A percentile compares a stretch with the other conserved stretches of the same genome.
Conservation (phyloP, 2,797 vertebrate genomes). For the Brotula barbata region DNA sequence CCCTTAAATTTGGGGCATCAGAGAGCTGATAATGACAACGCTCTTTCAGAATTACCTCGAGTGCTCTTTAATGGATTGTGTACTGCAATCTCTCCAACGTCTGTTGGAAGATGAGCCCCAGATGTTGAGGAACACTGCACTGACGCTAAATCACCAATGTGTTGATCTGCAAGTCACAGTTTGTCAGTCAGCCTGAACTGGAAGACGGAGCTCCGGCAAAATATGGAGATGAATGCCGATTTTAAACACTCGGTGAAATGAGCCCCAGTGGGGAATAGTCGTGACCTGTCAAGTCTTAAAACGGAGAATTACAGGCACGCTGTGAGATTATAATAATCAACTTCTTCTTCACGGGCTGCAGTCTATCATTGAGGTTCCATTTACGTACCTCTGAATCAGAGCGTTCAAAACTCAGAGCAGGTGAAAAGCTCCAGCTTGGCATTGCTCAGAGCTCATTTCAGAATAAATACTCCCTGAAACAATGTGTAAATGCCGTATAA, state of each 20-base stretch:
- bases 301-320: constrained; percentile 35
- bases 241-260: constrained; percentile 46
- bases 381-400: no score
- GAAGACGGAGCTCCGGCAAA: constrained; percentile 57
- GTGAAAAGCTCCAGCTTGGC: constrained; percentile 36
- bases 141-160: constrained; percentile 13
- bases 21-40: no score
- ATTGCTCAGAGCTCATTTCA: constrained; percentile 12
- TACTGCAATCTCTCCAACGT: no score
- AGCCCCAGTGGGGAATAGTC: constrained; percentile 42
- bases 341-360: constrained; percentile 42
- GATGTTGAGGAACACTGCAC: constrained; percentile 13
- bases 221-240: constrained; percentile 71
- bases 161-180: constrained; percentile 34
- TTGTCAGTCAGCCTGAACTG: constrained; percentile 41
- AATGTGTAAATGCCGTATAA: background rate
- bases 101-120: constrained; percentile 3
- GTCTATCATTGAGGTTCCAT: constrained; percentile 40
- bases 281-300: constrained; percentile 51
- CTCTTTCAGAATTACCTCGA: no score
- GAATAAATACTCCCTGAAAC: background rate
- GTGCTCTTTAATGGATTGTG: no score
- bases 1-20: no score
- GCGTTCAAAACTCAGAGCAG: constrained; percentile 20
- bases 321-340: constrained; percentile 64